These are phyloP conservation scores for Apostichopus leukothele DNA, from an alignment of 53 echinoderm and acorn worm species.

Conservation along the genomic window DNA sequence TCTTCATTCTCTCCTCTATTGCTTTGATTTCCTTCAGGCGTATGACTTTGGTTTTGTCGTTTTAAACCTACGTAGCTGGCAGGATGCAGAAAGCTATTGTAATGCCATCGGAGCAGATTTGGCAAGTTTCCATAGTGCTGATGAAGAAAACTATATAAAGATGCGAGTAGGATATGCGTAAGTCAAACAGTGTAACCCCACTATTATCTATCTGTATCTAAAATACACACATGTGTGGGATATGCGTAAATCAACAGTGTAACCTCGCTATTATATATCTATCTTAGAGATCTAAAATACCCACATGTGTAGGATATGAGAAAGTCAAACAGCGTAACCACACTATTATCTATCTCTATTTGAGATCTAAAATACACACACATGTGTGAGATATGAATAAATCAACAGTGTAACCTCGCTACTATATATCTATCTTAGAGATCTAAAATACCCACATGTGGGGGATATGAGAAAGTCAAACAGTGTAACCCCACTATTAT, in stretches of 20 bases:
- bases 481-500: no score
- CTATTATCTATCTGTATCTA: not conserved
- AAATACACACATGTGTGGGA: not conserved
- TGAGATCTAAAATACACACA: no score
- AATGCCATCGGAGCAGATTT: conserved; percentile 52
- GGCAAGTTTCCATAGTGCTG: conserved; percentile 66
- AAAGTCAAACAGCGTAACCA: conserved; percentile 17
- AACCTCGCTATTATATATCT: no score
- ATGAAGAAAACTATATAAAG: conserved; percentile 59
- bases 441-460: not conserved
- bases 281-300: not conserved
- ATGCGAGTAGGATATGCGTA: conserved; percentile 43
- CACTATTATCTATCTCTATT: not conserved
- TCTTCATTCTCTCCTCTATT: no score
- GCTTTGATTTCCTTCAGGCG: not conserved
- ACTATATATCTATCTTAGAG: not conserved
- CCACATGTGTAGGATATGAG: conserved; percentile 19
- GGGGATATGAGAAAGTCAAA: conserved; percentile 46
- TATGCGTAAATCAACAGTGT: conserved; percentile 42
- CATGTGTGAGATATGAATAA: conserved; percentile 41
- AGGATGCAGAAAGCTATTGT: conserved; percentile 50
- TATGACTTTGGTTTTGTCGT: not conserved
- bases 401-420: not conserved
- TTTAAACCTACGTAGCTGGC: conserved; percentile 18
- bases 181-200: conserved; percentile 3